Percentiles rank a stretch among this genome's conserved stretches.
phyloP scores from a whole-genome alignment of 2,797 vertebrate genomes.

The Melanotaenia trifasciata region DNA sequence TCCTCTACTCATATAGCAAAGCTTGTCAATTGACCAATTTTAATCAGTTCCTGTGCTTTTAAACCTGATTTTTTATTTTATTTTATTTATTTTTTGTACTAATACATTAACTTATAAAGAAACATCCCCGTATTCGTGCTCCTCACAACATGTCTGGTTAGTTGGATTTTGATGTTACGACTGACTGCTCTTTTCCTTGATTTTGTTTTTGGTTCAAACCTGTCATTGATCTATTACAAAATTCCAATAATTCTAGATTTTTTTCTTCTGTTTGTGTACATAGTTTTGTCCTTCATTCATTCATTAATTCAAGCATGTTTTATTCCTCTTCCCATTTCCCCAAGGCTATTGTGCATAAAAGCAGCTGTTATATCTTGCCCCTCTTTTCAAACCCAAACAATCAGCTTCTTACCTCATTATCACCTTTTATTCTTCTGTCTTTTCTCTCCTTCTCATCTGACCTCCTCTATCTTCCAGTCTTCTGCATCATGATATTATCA shows the following conservation, averaged over 20 bases:
- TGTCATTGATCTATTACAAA: conserved; percentile 28
- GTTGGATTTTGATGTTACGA: conserved; percentile 36
- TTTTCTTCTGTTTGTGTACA: conserved; percentile 16
- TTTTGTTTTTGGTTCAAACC: conserved; percentile 26
- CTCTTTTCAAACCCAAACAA: conserved; percentile 30
- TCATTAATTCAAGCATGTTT: conserved; percentile 70
- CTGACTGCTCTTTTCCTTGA: conserved; percentile 34
- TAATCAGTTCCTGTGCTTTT: conserved; percentile 43
- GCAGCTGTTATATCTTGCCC: conserved; percentile 5
- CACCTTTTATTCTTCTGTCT: conserved; percentile 30
- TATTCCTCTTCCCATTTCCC: conserved; percentile 36
- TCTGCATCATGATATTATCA: conserved; percentile 37
- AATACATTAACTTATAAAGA: conserved; percentile 29
- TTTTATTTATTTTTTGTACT: conserved; percentile 7
- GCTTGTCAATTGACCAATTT: conserved; percentile 81
- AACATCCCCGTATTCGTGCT: conserved; percentile 18
- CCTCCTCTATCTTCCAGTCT: conserved; percentile 33
- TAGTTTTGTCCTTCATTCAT: conserved; percentile 28
- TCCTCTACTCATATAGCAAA: conserved; percentile 60
- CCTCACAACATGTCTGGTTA: conserved; percentile 11
- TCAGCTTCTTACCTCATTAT: conserved; percentile 38
- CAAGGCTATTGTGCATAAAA: conserved; percentile 27
- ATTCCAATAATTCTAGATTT: conserved; percentile 26
- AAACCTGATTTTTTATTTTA: conserved; percentile 3
- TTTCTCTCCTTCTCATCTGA: conserved; percentile 77